Percentiles rank a stretch among this genome's conserved stretches.
Evolutionary conservation across 2,797 vertebrate species (phyloP).

Genomic region (Girardinus metallicus): DNA sequence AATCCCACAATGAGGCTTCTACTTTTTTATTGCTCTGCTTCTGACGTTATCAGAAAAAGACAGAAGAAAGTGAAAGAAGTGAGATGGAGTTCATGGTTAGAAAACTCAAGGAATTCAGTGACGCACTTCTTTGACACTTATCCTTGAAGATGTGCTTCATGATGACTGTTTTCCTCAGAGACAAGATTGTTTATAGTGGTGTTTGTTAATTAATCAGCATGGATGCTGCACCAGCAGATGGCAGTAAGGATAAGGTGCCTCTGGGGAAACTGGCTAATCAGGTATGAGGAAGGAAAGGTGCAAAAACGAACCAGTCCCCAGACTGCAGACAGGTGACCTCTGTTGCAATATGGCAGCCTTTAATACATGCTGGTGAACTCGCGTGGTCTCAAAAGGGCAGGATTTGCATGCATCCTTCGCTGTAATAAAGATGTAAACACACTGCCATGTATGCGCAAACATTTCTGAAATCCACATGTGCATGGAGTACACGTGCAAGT

Average conservation of each 20-base stretch:
- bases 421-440: slow-evolving; percentile 31
- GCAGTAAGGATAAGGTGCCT: slow-evolving; percentile 70
- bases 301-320: slow-evolving; percentile 52
- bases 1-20: neutral
- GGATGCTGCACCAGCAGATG: slow-evolving; percentile 73
- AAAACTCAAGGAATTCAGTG: neutral
- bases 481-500: slow-evolving; percentile 7
- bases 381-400: slow-evolving; percentile 49
- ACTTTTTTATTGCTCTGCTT: neutral
- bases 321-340: slow-evolving; percentile 68
- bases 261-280: slow-evolving; percentile 63
- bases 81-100: neutral
- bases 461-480: slow-evolving; percentile 17
- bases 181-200: slow-evolving; percentile 58
- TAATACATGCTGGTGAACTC: slow-evolving; percentile 38
- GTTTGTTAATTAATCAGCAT: slow-evolving; percentile 72
- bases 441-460: slow-evolving; percentile 21
- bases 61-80: neutral
- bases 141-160: neutral
- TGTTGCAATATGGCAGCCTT: slow-evolving; percentile 46
- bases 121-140: neutral
- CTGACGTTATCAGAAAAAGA: neutral
- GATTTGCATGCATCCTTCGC: slow-evolving; percentile 46
- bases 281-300: slow-evolving; percentile 50
- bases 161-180: slow-evolving; percentile 41